Conservation (phyloP, 2,113 vertebrate genomes). For the Limanda limanda region DNA sequence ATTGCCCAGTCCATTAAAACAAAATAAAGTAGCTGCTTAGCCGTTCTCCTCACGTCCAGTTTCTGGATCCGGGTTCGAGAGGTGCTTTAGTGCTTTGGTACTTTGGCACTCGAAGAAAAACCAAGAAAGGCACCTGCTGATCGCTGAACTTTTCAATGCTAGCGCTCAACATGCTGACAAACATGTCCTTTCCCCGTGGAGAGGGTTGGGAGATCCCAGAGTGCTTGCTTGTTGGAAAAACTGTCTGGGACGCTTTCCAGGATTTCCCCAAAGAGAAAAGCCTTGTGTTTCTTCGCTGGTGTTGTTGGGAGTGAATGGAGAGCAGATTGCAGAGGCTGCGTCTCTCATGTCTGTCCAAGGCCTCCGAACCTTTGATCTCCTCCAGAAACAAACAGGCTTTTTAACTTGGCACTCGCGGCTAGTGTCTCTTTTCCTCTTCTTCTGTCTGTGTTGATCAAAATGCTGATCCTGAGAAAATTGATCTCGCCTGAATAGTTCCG, state of each 20-base stretch:
- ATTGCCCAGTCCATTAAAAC: slow-evolving; percentile 20
- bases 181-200: slow-evolving; percentile 55
- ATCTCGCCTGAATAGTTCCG: slow-evolving; percentile 42
- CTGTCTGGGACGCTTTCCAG: slow-evolving; percentile 75
- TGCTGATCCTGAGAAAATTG: slow-evolving; percentile 68
- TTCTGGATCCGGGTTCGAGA: slow-evolving; percentile 33
- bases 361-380: slow-evolving; percentile 80
- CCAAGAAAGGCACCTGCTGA: slow-evolving; percentile 55
- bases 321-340: slow-evolving; percentile 74
- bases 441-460: slow-evolving; percentile 50
- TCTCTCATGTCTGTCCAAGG: slow-evolving; percentile 83
- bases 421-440: slow-evolving; percentile 44
- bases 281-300: slow-evolving; percentile 65
- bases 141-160: slow-evolving; percentile 44
- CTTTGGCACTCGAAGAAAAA: neutral
- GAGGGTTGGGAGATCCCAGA: slow-evolving; percentile 49
- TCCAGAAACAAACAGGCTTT: slow-evolving; percentile 80
- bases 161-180: slow-evolving; percentile 54
- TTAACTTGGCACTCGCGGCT: slow-evolving; percentile 66
- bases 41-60: slow-evolving; percentile 9
- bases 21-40: slow-evolving; percentile 21
- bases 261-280: slow-evolving; percentile 68
- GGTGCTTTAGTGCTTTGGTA: slow-evolving; percentile 1
- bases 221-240: slow-evolving; percentile 66
- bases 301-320: slow-evolving; percentile 75